Base-by-base conservation (phyloP, 2,888 invertebrate species). In the Leptogaster cylindrica region DNA sequence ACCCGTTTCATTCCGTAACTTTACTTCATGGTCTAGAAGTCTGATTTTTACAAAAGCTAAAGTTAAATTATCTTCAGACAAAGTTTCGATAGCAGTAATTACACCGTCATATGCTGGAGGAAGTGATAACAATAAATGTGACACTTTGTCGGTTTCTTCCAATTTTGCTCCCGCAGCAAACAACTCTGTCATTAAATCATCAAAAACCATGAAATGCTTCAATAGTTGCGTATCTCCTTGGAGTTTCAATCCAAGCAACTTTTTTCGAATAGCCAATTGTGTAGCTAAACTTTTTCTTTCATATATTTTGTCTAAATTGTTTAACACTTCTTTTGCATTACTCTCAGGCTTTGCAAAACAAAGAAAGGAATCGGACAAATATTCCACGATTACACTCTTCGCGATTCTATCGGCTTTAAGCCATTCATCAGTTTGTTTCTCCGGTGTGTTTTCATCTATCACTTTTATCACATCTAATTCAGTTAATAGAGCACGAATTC, bases 1-100 rank as follows among this genome's bases (percentile, higher is more conserved):
- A 31, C 33, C 36, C 72, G 14, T 70, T 73, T 41, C 41, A 41
- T 41, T 41, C 12, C 8, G 6, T 12, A 72, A 7, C 64, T 68
- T 68, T 1, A 70, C 48, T 66, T 68, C 46, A 10, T 70, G 67
- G 33, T 77, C 72, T 3, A 75, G 65, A 12, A 76, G 67, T 66
- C 73, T 64, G 1, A 71, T 77, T 71, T 78, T 78, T 2, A 77
- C 77, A 71, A 78, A 78, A 10, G 72, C 73, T 18, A 79, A 66
- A 0, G 75, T 78, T 55, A 78, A 68, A 68, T 12, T 71, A 8
- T 73, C 76, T 65, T 77, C 75, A 0, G 74, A 68, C 25, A 79
- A 71, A 1, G 77, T 77, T 71, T 78, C 77, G 0, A 79, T 72
- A 0, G 79, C 78, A 7, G 78, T 78, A 10, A 77, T 72, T 2